Evolutionary conservation across 2,797 vertebrate species (phyloP).

Genomic region (Neomorphus geoffroyi): DNA sequence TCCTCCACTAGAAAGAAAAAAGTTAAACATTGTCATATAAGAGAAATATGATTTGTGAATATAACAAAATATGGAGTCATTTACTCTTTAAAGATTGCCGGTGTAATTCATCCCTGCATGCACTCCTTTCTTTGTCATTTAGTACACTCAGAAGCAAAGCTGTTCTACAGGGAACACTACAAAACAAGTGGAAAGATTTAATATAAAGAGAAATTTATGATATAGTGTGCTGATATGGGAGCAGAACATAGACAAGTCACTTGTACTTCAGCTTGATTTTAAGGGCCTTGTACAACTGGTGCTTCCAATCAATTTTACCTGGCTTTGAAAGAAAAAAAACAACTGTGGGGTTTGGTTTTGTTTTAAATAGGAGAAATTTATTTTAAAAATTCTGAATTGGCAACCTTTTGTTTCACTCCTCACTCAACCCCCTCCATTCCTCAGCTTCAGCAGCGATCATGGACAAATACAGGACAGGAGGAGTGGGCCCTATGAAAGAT

Average conservation of each 20-base stretch:
- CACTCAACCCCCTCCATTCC: neutral
- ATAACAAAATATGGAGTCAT: conserved; percentile 38
- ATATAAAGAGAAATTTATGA: neutral
- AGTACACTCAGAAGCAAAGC: conserved; percentile 35
- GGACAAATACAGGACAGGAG: neutral
- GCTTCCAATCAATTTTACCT: neutral
- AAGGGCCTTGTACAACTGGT: neutral
- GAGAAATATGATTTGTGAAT: conserved; percentile 28
- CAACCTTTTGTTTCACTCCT: neutral
- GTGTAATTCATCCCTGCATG: neutral
- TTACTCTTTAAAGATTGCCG: conserved; percentile 14
- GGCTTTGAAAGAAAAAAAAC: neutral
- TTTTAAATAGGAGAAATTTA: too few relatives aligned
- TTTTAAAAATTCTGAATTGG: neutral
- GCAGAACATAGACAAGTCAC: neutral
- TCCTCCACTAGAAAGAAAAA: neutral
- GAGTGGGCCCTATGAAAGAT: neutral
- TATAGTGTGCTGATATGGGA: neutral
- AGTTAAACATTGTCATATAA: conserved; percentile 4
- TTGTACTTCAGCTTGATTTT: neutral
- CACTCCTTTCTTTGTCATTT: conserved; percentile 29
- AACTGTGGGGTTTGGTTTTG: too few relatives aligned
- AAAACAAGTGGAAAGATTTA: neutral
- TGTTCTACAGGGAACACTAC: neutral
- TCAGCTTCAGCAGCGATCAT: neutral